These are phyloP conservation scores for Malurus elegans DNA, from an alignment of 2,113 vertebrate species.

Conservation along the genomic window DNA sequence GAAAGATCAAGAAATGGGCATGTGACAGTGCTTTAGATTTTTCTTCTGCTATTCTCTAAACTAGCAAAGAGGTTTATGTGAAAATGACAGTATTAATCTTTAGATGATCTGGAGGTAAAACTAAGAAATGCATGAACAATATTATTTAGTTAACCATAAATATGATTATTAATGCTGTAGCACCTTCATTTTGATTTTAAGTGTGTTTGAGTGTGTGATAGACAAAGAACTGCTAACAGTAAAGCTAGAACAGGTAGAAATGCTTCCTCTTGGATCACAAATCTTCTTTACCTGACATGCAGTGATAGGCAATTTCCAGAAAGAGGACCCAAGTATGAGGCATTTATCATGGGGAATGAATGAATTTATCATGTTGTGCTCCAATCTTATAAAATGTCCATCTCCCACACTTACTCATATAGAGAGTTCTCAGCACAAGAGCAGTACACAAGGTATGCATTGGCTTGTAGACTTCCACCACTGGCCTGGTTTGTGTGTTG, in stretches of 20 bases:
- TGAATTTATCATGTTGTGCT: neutral
- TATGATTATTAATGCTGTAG: neutral
- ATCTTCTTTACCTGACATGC: neutral
- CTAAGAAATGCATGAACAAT: neutral
- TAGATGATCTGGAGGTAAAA: neutral
- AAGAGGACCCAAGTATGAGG: neutral
- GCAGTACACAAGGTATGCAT: neutral
- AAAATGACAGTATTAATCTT: neutral
- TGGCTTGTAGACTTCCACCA: neutral
- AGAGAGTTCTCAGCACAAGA: neutral
- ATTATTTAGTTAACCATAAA: neutral
- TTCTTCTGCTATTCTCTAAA: neutral
- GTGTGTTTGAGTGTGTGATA: neutral
- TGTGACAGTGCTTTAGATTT: neutral
- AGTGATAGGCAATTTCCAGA: constrained; percentile 22
- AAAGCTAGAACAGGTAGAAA: neutral
- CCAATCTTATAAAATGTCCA: neutral
- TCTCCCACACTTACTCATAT: neutral
- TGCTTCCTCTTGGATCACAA: neutral
- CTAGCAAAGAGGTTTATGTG: neutral
- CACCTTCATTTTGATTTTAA: neutral
- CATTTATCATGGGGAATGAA: neutral
- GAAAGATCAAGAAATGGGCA: neutral
- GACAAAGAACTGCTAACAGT: neutral
- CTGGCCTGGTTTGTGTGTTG: neutral